A percentile compares a stretch with the other conserved stretches of the same genome.
These are phyloP conservation scores for Aphidius colemani DNA, from an alignment of 2,888 invertebrate species.

Conservation along the genomic window DNA sequence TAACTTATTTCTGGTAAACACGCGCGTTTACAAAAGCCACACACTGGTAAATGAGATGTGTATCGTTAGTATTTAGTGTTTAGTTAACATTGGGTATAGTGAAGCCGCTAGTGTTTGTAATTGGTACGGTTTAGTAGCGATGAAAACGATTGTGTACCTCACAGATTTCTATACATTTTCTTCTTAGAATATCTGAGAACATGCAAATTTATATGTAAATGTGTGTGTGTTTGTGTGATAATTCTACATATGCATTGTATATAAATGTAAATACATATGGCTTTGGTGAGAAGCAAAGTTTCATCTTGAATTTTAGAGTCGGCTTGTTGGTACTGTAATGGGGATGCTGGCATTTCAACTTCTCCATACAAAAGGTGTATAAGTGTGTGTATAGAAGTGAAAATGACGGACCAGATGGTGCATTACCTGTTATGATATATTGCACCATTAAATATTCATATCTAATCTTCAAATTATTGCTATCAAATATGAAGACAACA, in stretches of 20 bases:
- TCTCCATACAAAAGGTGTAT: background rate
- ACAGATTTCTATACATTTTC: slow-evolving; percentile 45
- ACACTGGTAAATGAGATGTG: slow-evolving; percentile 37
- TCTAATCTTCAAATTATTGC: no score
- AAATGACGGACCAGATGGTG: slow-evolving; percentile 51
- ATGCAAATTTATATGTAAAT: background rate
- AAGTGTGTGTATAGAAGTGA: slow-evolving; percentile 7
- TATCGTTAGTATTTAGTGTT: slow-evolving; percentile 59
- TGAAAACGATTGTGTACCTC: slow-evolving; percentile 55
- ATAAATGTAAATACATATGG: slow-evolving; percentile 1
- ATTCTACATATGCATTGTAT: slow-evolving; percentile 6
- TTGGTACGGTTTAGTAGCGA: slow-evolving; percentile 56
- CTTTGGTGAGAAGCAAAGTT: background rate
- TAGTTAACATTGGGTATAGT: slow-evolving; percentile 51
- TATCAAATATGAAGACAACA: background rate
- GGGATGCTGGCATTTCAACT: slow-evolving; percentile 4
- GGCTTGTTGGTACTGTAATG: background rate
- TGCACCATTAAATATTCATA: slow-evolving; percentile 54
- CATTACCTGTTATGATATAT: slow-evolving; percentile 33
- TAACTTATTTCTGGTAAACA: slow-evolving; percentile 15
- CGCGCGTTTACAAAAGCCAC: background rate
- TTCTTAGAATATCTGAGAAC: background rate
- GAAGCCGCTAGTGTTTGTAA: slow-evolving; percentile 59
- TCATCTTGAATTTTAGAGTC: background rate
- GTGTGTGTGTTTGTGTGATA: slow-evolving; percentile 3